Conservation (phyloP, 92 coral and sea anemone species). For the Palythoa caribaeorum region DNA sequence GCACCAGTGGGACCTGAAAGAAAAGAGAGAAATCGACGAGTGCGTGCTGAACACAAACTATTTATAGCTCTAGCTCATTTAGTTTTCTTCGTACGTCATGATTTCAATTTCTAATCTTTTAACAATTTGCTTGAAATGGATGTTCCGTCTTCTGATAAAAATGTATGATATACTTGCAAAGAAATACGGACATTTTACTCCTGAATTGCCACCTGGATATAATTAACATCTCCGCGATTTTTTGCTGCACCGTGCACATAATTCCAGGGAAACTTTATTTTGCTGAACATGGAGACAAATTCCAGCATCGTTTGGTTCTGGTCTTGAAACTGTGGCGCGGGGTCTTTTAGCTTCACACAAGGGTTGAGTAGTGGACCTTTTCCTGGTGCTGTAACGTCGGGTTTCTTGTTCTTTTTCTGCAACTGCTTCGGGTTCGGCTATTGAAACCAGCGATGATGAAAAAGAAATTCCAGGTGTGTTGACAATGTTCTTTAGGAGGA, state of each 20-base stretch:
- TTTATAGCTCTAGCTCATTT: background rate
- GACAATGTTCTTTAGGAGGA: conserved; percentile 77
- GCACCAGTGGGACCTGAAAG: conserved; percentile 63
- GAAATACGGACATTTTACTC: conserved; percentile 87
- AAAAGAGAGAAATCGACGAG: conserved; percentile 94
- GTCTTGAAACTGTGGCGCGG: background rate
- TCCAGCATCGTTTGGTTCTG: conserved; percentile 67
- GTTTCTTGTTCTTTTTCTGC: background rate
- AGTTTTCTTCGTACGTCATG: background rate
- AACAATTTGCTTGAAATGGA: background rate
- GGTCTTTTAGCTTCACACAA: background rate
- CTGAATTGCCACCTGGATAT: conserved; percentile 35
- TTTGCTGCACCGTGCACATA: conserved; percentile 86
- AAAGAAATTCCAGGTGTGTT: conserved; percentile 88
- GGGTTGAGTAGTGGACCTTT: conserved; percentile 11
- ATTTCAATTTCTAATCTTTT: background rate
- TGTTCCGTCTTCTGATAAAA: background rate
- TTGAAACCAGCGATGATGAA: conserved; percentile 74
- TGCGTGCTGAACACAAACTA: conserved; percentile 84
- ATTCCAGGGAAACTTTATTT: conserved; percentile 91
- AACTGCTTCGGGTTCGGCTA: conserved; percentile 48
- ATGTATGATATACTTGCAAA: conserved; percentile 40
- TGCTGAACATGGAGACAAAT: conserved; percentile 92
- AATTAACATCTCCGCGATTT: conserved; percentile 61
- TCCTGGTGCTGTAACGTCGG: conserved; percentile 36